Base-by-base conservation (phyloP, 2,888 invertebrate genomes). In the Athalia cordata region DNA sequence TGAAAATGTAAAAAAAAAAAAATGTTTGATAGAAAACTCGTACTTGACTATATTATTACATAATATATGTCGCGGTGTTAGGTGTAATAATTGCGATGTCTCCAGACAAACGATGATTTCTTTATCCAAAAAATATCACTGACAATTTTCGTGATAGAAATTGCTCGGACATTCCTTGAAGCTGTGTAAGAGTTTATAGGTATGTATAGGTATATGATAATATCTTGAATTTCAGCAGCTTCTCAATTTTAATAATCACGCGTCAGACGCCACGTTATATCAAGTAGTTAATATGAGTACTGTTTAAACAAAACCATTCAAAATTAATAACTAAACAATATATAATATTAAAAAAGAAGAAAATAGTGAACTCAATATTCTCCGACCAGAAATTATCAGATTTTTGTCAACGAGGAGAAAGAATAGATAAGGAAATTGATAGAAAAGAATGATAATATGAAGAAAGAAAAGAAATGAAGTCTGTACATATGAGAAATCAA, bases 191-290 rank as follows among this genome's bases (percentile, higher is more conserved):
- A 29, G 29, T 68, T 68, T 68, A 66, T 49, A 50, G 6, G 6
- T 61, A 61, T 7, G 13, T n/a, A n/a, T 55, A 11, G 7, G 13
- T n/a, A 45, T 8, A 43, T 43, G 3, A 65, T 45, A 5, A 65
- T 66, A 68, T 52, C 50, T 9, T 55, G 57, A 72, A 59, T 72
- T 45, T 59, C 4, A 59, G 13, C 72, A 72, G 72, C 72, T 72
- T 72, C 72, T 72, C 72, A 72, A 72, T 72, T 72, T 72, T 59
- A 72, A 72, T 72, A 72, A 72, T 72, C 66, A 49, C 72, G 72
- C 72, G 72, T 72, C 57, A 47, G 72, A 72, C 72, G 72, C 72
- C 72, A 59, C 47, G 59, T 72, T 72, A 72, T 72, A 72, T 72
- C 72, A 59, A 72, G 72, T 72, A 70, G 70, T 43, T 55, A 70